Conservation (phyloP, 2,113 vertebrate species). For the Microtus montanus region DNA sequence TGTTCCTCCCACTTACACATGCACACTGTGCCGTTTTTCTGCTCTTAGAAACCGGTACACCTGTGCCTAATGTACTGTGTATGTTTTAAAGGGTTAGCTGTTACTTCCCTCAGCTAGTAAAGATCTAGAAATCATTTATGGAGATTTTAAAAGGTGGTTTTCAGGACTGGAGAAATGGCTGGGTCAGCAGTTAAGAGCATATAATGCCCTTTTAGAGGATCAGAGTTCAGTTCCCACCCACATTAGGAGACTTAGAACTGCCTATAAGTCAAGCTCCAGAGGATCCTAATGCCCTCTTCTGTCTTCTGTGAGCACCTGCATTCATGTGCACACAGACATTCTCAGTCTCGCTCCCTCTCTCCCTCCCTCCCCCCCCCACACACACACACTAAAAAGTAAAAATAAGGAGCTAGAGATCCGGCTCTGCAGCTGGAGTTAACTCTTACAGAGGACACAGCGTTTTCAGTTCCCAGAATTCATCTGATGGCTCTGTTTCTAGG, state of each 20-base stretch:
- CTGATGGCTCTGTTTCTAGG: not conserved
- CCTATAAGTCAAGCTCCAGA: not conserved
- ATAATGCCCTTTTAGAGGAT: not conserved
- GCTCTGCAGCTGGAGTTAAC: not conserved
- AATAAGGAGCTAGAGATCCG: not conserved
- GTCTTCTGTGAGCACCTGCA: not conserved
- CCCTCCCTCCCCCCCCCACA: not conserved
- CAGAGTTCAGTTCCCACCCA: not conserved
- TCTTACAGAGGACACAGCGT: not conserved
- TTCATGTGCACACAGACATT: not conserved
- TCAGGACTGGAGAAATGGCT: not conserved
- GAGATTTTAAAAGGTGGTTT: constrained; percentile 5
- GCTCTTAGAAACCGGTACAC: not conserved
- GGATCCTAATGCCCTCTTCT: not conserved
- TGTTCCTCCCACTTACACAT: not conserved
- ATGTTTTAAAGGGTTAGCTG: constrained; percentile 7
- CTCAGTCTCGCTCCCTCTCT: too few relatives aligned
- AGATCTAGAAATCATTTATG: constrained; percentile 10
- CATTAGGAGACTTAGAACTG: not conserved
- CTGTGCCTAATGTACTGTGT: not conserved
- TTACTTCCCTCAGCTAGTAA: not conserved
- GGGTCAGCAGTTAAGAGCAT: not conserved
- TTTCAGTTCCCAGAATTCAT: not conserved
- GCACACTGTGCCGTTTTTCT: not conserved
- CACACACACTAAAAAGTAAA: not conserved